phyloP scores from a whole-genome alignment of 2,888 invertebrate genomes.

The Merodon equestris region DNA sequence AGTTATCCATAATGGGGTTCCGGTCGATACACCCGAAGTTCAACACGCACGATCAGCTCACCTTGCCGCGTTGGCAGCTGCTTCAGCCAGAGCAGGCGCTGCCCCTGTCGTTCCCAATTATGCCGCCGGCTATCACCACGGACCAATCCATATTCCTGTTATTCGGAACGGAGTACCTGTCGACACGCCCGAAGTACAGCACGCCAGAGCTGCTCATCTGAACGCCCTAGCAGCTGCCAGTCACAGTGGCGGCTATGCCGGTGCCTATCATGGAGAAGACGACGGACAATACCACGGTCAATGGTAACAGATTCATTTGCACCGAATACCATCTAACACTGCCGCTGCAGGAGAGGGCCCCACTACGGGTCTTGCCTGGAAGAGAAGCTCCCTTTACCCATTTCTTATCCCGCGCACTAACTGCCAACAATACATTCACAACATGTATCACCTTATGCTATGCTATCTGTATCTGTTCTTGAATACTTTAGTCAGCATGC shows the following conservation, averaged over 20 bases:
- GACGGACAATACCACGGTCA: slow-evolving; percentile 74
- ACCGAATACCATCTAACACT: slow-evolving; percentile 38
- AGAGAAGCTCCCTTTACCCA: slow-evolving; percentile 10
- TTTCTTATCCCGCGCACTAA: background rate
- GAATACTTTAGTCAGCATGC: slow-evolving; percentile 53
- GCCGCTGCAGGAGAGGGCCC: slow-evolving; percentile 53
- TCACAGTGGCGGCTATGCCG: slow-evolving; percentile 70
- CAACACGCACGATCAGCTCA: slow-evolving; percentile 79
- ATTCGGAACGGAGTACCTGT: slow-evolving; percentile 80
- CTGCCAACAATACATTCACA: slow-evolving; percentile 5
- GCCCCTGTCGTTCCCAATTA: slow-evolving; percentile 69
- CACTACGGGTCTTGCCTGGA: slow-evolving; percentile 45
- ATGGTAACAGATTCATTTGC: slow-evolving; percentile 41
- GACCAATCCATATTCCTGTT: slow-evolving; percentile 78
- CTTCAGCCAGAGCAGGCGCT: slow-evolving; percentile 70
- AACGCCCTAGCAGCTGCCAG: slow-evolving; percentile 77
- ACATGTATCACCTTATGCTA: slow-evolving; percentile 5
- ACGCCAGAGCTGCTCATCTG: slow-evolving; percentile 78
- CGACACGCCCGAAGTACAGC: slow-evolving; percentile 80
- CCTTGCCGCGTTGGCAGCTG: slow-evolving; percentile 77
- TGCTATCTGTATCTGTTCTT: slow-evolving; percentile 17
- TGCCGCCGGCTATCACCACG: slow-evolving; percentile 75
- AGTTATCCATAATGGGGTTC: slow-evolving; percentile 79
- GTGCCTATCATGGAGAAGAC: slow-evolving; percentile 73
- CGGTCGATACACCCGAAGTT: slow-evolving; percentile 80